phyloP scores from a whole-genome alignment of 2,113 vertebrate species.

The Pelvicachromis taeniatus region DNA sequence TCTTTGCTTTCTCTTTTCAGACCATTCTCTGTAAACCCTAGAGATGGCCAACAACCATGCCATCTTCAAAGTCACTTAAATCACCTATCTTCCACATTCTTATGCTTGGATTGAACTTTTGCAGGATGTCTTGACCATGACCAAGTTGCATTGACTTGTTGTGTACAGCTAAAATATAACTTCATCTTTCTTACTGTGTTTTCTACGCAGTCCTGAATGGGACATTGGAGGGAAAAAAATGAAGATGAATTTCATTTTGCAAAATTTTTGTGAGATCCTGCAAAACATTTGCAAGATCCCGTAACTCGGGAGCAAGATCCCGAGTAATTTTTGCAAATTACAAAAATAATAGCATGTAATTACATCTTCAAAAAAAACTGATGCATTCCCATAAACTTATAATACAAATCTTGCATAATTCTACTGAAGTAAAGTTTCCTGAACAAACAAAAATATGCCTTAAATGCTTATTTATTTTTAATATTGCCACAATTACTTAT shows the following conservation, averaged over 20 bases:
- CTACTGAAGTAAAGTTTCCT: not conserved
- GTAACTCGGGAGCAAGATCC: no score
- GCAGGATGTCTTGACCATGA: not conserved
- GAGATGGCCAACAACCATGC: not conserved
- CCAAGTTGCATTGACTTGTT: not conserved
- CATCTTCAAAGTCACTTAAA: not conserved
- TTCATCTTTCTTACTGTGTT: not conserved
- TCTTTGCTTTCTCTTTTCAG: not conserved
- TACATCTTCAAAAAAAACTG: accelerated
- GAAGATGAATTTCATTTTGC: no score
- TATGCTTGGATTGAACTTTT: not conserved
- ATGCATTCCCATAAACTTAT: not conserved
- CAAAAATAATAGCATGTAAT: not conserved
- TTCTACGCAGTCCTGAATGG: not conserved
- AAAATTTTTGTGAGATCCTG: no score
- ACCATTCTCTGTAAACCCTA: not conserved
- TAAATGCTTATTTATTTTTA: not conserved
- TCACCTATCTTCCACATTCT: not conserved
- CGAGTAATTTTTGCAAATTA: no score
- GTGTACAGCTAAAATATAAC: not conserved
- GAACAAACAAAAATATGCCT: not conserved
- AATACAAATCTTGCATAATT: not conserved
- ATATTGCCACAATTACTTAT: not conserved
- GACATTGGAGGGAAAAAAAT: no score
- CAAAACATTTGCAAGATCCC: no score